Conservation (phyloP, 2,888 invertebrate genomes). For the Herminia tarsipennalis region DNA sequence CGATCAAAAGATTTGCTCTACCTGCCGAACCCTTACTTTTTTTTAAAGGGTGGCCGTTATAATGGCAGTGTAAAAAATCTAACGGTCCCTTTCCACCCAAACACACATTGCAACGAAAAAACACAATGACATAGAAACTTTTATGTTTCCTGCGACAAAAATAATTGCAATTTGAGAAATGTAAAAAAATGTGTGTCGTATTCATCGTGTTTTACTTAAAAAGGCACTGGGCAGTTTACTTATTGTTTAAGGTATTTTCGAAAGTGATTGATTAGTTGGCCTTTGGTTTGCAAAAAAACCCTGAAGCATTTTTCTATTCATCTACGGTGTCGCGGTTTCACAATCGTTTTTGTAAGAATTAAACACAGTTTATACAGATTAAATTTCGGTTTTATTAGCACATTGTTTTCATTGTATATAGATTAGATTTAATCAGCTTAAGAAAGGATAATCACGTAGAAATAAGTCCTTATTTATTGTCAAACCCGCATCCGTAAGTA, state of each 20-base stretch:
- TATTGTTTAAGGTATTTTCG: conserved; percentile 24
- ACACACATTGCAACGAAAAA: conserved; percentile 80
- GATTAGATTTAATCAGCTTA: conserved; percentile 19
- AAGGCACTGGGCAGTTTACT: conserved; percentile 21
- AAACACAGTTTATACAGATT: not conserved
- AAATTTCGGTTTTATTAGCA: conserved; percentile 3
- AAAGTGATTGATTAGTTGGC: conserved; percentile 29
- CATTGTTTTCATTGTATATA: conserved; percentile 4
- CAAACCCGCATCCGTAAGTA: conserved; percentile 37
- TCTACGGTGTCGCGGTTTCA: too few species aligned
- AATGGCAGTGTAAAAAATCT: conserved; percentile 69
- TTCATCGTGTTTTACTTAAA: conserved; percentile 29
- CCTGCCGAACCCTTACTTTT: conserved; percentile 73
- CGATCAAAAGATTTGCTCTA: conserved; percentile 78
- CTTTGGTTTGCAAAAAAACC: conserved; percentile 23
- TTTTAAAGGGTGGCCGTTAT: conserved; percentile 80
- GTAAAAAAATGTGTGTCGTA: conserved; percentile 34
- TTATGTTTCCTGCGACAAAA: conserved; percentile 74
- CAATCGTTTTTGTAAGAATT: not conserved
- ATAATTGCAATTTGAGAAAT: conserved; percentile 57
- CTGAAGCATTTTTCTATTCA: not conserved
- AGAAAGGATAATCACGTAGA: conserved; percentile 16
- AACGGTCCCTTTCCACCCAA: conserved; percentile 77
- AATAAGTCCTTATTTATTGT: conserved; percentile 17
- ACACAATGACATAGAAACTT: conserved; percentile 78